phyloP scores from a whole-genome alignment of 1,140 invertebrate species.

The Drosophila repleta region DNA sequence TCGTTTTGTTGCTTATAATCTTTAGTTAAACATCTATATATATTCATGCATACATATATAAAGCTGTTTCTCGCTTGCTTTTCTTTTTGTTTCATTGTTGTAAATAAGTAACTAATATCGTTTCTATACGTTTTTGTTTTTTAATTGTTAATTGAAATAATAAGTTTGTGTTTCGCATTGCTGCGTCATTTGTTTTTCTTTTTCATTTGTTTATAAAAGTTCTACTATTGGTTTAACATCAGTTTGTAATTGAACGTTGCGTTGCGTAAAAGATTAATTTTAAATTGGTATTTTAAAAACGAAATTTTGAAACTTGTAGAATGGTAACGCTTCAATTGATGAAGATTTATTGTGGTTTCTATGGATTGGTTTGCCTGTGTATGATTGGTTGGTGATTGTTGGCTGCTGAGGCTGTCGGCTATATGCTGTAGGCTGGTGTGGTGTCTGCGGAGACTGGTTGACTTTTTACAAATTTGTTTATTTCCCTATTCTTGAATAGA shows the following conservation, averaged over 20 bases:
- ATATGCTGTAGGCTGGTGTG: too few relatives aligned
- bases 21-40: constrained; percentile 49
- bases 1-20: constrained; percentile 44
- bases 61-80: constrained; percentile 23
- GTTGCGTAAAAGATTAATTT: constrained; percentile 40
- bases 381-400: neutral
- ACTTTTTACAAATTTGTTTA: constrained; percentile 76
- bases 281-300: constrained; percentile 47
- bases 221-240: constrained; percentile 49
- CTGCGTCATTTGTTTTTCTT: constrained; percentile 26
- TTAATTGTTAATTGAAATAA: constrained; percentile 68
- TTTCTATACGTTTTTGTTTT: constrained; percentile 34
- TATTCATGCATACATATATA: constrained; percentile 12
- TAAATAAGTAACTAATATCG: constrained; percentile 70
- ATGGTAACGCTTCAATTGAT: constrained; percentile 41
- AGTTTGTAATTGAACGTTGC: constrained; percentile 38
- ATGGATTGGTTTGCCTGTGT: constrained; percentile 8
- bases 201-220: constrained; percentile 34
- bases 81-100: constrained; percentile 25
- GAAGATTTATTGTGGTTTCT: constrained; percentile 39
- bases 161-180: constrained; percentile 43
- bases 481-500: constrained; percentile 73
- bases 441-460: constrained; percentile 25
- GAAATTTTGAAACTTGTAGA: constrained; percentile 34
- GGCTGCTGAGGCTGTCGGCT: neutral